These are phyloP conservation scores for Platyscapa corneri DNA, from an alignment of 1,140 invertebrate species.

Conservation along the genomic window DNA sequence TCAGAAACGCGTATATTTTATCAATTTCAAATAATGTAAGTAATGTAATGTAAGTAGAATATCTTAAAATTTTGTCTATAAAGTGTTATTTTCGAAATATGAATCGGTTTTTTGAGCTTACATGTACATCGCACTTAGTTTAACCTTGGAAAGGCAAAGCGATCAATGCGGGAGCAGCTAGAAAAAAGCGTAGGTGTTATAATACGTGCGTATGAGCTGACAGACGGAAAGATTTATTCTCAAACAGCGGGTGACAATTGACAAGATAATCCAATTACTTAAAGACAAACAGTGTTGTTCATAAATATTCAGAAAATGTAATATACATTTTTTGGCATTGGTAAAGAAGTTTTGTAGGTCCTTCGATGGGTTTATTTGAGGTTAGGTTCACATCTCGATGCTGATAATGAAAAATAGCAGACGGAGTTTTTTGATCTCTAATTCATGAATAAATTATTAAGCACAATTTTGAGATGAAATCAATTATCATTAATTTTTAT, in stretches of 20 bases:
- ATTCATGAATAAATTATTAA: no score
- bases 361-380: background rate
- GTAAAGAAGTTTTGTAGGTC: no score
- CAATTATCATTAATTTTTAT: no score
- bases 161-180: background rate
- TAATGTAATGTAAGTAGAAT: no score
- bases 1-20: no score
- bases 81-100: background rate
- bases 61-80: background rate
- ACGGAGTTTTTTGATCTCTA: no score
- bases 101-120: background rate
- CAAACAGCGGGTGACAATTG: background rate
- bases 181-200: background rate
- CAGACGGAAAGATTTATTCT: background rate
- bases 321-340: no score
- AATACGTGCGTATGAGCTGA: background rate
- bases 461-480: no score
- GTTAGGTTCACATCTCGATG: background rate
- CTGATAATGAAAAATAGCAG: no score
- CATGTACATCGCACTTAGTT: conserved; percentile 7
- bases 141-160: conserved; percentile 28
- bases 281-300: background rate
- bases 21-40: no score
- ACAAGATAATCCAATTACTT: background rate
- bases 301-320: no score